Conservation (phyloP, 2,797 vertebrate genomes). For the Sebastes melanostomus region DNA sequence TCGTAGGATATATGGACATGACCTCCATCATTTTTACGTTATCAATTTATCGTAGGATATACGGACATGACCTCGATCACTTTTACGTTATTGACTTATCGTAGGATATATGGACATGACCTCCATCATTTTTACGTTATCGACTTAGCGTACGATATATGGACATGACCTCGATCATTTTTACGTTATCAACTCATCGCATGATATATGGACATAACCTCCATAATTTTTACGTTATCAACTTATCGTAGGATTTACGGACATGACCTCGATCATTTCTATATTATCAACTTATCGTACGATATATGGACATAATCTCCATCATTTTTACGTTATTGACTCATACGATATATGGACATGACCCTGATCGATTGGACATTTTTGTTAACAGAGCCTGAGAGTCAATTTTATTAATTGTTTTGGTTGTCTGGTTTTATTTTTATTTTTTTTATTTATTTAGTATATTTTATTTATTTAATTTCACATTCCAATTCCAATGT, state of each 20-base stretch:
- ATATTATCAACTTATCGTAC: not conserved
- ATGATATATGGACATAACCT: not conserved
- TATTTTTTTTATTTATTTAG: too few species aligned
- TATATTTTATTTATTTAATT: too few species aligned
- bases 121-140: not conserved
- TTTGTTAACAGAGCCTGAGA: not conserved
- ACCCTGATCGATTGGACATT: not conserved
- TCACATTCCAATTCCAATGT: too few species aligned
- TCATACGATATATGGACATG: not conserved
- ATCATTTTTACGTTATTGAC: not conserved
- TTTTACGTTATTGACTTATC: not conserved
- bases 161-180: not conserved
- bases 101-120: not conserved
- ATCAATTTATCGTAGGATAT: not conserved
- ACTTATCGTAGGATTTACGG: not conserved
- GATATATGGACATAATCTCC: not conserved
- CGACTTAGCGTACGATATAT: rapidly evolving
- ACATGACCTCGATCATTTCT: not conserved
- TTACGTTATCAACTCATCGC: not conserved
- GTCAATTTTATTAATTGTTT: too few species aligned
- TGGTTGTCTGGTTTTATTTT: too few species aligned
- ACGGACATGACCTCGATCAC: not conserved
- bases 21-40: not conserved
- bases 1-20: not conserved
- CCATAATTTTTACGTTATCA: not conserved